These are phyloP conservation scores for Calyptommatus sinebrachiatus DNA, from an alignment of 2,113 vertebrate genomes.

Conservation along the genomic window DNA sequence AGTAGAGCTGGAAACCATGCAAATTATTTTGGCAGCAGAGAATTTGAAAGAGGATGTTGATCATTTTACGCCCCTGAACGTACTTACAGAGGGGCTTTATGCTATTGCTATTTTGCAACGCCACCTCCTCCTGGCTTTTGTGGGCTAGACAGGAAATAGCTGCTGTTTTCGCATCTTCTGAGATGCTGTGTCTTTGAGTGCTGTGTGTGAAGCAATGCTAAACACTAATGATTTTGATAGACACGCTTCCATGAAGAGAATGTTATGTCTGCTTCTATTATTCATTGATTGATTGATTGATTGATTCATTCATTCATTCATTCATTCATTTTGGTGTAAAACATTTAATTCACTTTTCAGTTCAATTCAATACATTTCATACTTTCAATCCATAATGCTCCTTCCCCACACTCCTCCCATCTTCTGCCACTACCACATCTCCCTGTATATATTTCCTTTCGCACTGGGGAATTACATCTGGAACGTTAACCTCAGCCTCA, in stretches of 20 bases:
- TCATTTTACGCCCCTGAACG: not conserved
- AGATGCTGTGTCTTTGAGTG: not conserved
- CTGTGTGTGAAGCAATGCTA: not conserved
- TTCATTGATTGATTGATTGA: no score
- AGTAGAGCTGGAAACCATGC: not conserved
- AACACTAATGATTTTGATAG: not conserved
- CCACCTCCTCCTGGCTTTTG: not conserved
- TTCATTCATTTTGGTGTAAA: no score
- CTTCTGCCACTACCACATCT: no score
- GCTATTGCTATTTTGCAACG: not conserved
- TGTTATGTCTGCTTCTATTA: not conserved
- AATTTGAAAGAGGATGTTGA: conserved; percentile 10
- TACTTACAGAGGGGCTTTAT: not conserved
- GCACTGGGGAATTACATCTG: no score
- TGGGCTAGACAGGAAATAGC: not conserved
- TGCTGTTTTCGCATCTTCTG: not conserved
- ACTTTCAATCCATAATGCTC: no score
- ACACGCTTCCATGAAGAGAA: not conserved
- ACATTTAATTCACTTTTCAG: no score
- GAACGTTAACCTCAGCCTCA: no score
- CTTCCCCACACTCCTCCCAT: no score
- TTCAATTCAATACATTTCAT: no score
- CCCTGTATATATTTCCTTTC: no score
- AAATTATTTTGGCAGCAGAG: not conserved
- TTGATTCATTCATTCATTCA: no score